Evolutionary conservation across 2,888 invertebrate species (phyloP), one percentile per base, ranked within the genome.

Genomic region (Pseudococcus jackbeardsleyi): DNA sequence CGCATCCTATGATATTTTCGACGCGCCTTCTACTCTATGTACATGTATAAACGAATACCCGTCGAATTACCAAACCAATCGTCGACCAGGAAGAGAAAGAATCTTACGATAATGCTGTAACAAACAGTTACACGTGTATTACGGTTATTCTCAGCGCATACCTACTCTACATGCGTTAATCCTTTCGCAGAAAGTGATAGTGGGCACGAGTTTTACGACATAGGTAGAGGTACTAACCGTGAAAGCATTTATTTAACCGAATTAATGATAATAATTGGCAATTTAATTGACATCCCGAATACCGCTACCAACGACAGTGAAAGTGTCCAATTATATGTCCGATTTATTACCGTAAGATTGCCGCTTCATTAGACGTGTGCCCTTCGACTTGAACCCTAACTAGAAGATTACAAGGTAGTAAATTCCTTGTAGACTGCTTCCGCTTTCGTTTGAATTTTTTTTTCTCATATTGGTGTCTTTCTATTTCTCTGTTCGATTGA

Each of bases 231-330:
- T 68, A 33, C 12, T 46, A 82, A 42, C 79, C 79, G 79, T 82
- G 79, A 82, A 82, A 82, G 79, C 79, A 42, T 82, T 82, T 82
- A 82, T 82, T 82, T 82, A 82, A 82, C 79, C 79, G 79, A 82
- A 82, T 82, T 82, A 82, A 82, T 82, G 19, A 82, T 82, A 82
- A 82, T 82, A 82, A 82, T 82, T 42, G 79, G 46, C 22, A 82
- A 82, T 46, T 82, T 82, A 82, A 82, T 82, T 82, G 79, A 82
- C 46, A 82, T 82, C 42, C 79, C 42, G 46, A 82, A 64, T 64
- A 64, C 33, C 79, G 79, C 79, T 82, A 82, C 79, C 79, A 39
- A 72, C 72, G 79, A 82, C 79, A 82, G 79, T 82, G 79, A 82
- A 82, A 82, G 79, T 82, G 79, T 82, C 79, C 79, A 82, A 82